Evolutionary conservation across 2,113 vertebrate species (phyloP), one percentile per base, ranked within the genome.

Genomic region (Grammomys dolichurus): DNA sequence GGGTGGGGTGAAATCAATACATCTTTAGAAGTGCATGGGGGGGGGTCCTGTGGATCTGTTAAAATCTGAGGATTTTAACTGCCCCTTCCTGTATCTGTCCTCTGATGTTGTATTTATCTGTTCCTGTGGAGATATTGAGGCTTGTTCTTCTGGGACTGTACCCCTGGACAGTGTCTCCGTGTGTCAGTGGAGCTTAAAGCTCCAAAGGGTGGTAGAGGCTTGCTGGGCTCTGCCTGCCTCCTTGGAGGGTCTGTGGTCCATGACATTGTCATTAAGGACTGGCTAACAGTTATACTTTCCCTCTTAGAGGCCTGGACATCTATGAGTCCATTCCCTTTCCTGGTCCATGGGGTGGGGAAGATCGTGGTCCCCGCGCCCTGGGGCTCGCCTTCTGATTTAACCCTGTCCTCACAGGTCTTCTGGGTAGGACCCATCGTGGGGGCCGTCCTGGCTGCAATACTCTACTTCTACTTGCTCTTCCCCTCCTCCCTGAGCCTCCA

Each of bases 401-500:
- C 58, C 24, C 51, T 93, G 7, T 92, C 85, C 87, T 95, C 65
- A 94, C 93, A 99, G 99, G 99, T 99, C 36, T 99, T 99, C 97
- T 99, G 99, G 99, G 98, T 99, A 6, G 99, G 99, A 5, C 99
- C 99, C 86, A 98, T 99, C 36, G 56, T 98, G 0, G 99, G 99
- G 3, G 99, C 98, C 7, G 75, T 98, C 93, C 81, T 99, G 85
- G 99, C 99, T 0, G 97, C 98, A 26, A 58, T 99, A 75, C 96
- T 99, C 65, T 99, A 99, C 97, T 99, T 99, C 98, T 99, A 99
- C 94, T 60, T 99, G 90, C 98, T 99, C 1, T 98, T 98, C 19
- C 99, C 99, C 67, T 97, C 98, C 93, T 98, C 98, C 93, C 98
- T 98, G 98, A 98, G 98, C 97, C 82, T 98, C 54, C 97, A 98